Base-by-base conservation (phyloP, 2,113 vertebrate species). In the Heterocephalus glaber region DNA sequence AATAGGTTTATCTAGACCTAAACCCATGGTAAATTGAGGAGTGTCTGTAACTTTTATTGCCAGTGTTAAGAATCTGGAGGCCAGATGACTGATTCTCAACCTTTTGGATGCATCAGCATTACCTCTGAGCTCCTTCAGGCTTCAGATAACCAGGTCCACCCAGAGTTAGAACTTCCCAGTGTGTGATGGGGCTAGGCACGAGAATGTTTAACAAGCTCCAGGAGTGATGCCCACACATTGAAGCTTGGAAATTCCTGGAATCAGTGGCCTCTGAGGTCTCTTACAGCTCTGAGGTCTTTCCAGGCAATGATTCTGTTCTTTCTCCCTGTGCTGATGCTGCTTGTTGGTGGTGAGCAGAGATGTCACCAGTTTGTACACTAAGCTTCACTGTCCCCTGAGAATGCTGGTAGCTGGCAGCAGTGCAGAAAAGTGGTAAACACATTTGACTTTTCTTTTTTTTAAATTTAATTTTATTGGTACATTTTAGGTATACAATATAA, bases 301-400 rank as follows among this genome's bases (percentile, higher is more conserved):
- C 10, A 70, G 17, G 65, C 54, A 88, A 7, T 60, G 65, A 86
- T 72, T 86, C 68, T 86, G 70, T 92, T 81, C 70, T 82, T 94
- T 54, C 60, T 83, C 54, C 33, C 7, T 16, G 35, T 8, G 33
- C 81, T 58, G 76, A 74, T 76, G 54, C 30, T 9, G 2, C 76
- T 47, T 19, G 5, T 86, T 68, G 79, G 58, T 16, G 7, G 83
- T 84, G 22, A 83, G 33, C 56, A 92, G 86, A 94, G 56, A 79
- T 9, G 4, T 81, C 92, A 87, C 81, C 65, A 85, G 93, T 85
- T 80, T 86, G 65, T 89, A 56, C 93, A 77, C 60, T 79, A 66
- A 83, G 89, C 92, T 70, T 77, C 95, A 88, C 58, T 79, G 87
- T 94, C 90, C n/a, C 86, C 87, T 5, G 63, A 93, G 95, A 95